Base-by-base conservation (phyloP, 2,888 invertebrate genomes). In the Anorthoa munda region DNA sequence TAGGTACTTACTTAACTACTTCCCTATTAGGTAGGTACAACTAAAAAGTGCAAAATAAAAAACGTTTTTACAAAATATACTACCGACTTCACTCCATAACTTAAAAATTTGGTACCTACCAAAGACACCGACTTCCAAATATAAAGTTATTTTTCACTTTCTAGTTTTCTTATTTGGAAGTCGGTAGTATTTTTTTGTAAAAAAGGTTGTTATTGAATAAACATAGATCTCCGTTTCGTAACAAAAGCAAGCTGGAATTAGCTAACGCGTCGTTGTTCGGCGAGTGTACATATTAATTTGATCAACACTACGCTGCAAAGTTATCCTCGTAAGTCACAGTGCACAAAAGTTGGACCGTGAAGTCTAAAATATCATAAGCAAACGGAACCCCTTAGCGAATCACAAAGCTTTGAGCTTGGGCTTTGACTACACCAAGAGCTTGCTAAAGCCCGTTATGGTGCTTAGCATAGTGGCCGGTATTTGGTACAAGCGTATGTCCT, bases 381-480 rank as follows among this genome's bases (percentile, higher is more conserved):
- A 84, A 81, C 78, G 79, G 83, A 85, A 82, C 85, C 87, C 73
- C 73, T 86, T 75, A 75, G 76, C 61, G 82, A 72, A 75, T 77
- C 73, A 89, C 88, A 91, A 90, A 90, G 91, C 89, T 90, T 92
- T 91, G 90, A 79, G 82, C 48, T 81, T 72, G 70, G 66, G 67
- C 83, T 87, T 86, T 86, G 77, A 83, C 75, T 79, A 58, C 58
- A 77, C 63, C 67, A 81, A 82, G 78, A 83, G 87, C 70, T 76
- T 80, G 77, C 73, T 79, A 75, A 83, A 81, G 77, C 77, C 81
- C 66, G 77, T 83, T 72, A 78, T 72, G 75, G 74, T 81, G 78
- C 86, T 87, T 82, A 79, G 70, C 69, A 59, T 81, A 77, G 76
- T 86, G 77, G 50, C 77, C 76, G 39, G 78, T 65, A 79, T 76